These are phyloP conservation scores for Loriculus beryllinus DNA, from an alignment of 2,797 vertebrate species.

Conservation along the genomic window DNA sequence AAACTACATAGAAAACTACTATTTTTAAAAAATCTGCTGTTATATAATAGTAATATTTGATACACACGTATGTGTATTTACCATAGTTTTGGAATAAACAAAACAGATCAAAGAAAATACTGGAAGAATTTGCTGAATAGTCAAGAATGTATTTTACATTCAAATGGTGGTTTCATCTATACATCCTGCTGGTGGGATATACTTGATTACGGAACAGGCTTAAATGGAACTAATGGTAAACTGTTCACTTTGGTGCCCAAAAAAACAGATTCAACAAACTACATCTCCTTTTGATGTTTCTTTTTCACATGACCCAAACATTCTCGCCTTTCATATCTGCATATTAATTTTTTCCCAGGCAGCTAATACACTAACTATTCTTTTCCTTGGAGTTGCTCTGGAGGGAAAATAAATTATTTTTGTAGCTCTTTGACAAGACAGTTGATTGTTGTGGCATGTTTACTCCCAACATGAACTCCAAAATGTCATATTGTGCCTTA, in stretches of 20 bases:
- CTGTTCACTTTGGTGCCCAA: not conserved
- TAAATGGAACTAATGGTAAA: not conserved
- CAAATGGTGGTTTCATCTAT: not conserved
- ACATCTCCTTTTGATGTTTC: not conserved
- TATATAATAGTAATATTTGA: not conserved
- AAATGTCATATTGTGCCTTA: slow-evolving; percentile 49
- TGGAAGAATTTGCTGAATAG: not conserved
- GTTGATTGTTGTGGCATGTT: slow-evolving; percentile 56
- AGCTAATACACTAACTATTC: not conserved
- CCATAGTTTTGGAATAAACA: not conserved
- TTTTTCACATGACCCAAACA: not conserved
- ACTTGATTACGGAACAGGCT: not conserved
- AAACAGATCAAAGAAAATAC: not conserved
- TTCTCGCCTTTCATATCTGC: not conserved
- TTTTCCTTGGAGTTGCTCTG: not conserved
- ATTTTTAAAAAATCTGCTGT: not conserved
- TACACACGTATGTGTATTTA: not conserved
- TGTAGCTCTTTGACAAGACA: slow-evolving; percentile 37
- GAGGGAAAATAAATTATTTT: slow-evolving; percentile 24
- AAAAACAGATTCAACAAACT: not conserved
- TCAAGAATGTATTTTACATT: not conserved
- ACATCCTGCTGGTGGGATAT: not conserved
- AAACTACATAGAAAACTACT: not conserved
- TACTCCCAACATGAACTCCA: slow-evolving; percentile 53
- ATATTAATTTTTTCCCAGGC: not conserved